phyloP scores from a whole-genome alignment of 2,113 vertebrate genomes.

The Solea solea region DNA sequence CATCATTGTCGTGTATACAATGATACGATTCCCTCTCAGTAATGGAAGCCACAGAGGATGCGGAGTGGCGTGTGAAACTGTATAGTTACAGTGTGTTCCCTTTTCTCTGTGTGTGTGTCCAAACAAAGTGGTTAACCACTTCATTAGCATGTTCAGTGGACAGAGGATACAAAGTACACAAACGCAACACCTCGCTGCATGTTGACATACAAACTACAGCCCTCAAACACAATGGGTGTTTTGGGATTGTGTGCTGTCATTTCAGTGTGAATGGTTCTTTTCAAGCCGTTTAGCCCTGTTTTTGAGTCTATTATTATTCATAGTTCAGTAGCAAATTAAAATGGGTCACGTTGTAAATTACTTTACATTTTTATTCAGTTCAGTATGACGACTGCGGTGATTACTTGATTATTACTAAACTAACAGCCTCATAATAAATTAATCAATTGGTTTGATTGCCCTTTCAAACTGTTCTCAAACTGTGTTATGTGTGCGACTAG shows the following conservation, averaged over 20 bases:
- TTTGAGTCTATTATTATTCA: neutral
- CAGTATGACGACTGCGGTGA: no score
- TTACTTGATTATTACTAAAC: no score
- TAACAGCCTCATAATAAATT: no score
- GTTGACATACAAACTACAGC: neutral
- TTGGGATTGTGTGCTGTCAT: neutral
- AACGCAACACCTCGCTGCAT: neutral
- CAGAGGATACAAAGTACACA: conserved; percentile 17
- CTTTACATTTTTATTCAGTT: no score
- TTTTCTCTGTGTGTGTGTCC: conserved; percentile 17
- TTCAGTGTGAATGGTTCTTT: neutral
- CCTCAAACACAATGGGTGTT: neutral
- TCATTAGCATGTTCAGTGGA: conserved; percentile 17
- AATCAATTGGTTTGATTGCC: no score
- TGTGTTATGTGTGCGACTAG: no score
- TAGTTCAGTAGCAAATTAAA: no score
- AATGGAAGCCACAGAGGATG: conserved; percentile 40
- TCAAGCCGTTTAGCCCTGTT: neutral
- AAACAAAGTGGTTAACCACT: conserved; percentile 38
- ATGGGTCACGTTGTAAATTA: no score
- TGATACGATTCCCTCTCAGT: neutral
- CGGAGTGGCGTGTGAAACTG: conserved; percentile 17
- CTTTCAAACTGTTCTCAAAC: no score
- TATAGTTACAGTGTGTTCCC: conserved; percentile 1
- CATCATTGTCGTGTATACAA: conserved; percentile 16